These are phyloP conservation scores for Dicaeum eximium DNA, from an alignment of 2,113 vertebrate genomes.

Conservation along the genomic window DNA sequence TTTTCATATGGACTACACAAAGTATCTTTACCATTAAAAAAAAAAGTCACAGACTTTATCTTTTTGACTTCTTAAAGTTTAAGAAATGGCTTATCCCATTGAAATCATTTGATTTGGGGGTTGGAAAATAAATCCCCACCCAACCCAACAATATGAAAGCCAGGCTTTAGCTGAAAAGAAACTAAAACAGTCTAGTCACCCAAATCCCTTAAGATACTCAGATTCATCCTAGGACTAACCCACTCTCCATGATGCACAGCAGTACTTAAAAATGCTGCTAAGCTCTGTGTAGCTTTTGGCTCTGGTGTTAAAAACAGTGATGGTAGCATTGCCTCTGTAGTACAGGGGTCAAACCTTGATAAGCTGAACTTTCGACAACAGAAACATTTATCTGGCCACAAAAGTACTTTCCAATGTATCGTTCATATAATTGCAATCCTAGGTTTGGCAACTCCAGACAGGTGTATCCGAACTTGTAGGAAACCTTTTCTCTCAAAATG, in stretches of 20 bases:
- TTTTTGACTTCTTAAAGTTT: neutral
- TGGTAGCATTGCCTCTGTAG: neutral
- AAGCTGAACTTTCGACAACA: neutral
- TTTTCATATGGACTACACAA: neutral
- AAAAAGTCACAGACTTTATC: neutral
- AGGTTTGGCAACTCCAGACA: neutral
- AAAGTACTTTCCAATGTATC: neutral
- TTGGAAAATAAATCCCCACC: slow-evolving; percentile 33
- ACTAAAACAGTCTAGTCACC: neutral
- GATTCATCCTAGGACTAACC: neutral
- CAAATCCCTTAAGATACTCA: neutral
- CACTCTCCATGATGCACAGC: neutral
- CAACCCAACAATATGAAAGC: neutral
- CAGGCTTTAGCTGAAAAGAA: neutral
- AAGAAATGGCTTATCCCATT: neutral
- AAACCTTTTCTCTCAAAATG: neutral
- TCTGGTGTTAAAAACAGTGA: neutral
- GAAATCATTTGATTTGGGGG: neutral
- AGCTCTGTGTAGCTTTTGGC: neutral
- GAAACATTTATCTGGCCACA: slow-evolving; percentile 2
- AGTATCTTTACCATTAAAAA: neutral
- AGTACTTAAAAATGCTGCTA: neutral
- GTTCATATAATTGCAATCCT: neutral
- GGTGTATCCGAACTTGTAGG: neutral
- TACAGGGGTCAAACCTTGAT: neutral